Conservation (phyloP, 2,797 vertebrate genomes). For the Anguilla pacifica region DNA sequence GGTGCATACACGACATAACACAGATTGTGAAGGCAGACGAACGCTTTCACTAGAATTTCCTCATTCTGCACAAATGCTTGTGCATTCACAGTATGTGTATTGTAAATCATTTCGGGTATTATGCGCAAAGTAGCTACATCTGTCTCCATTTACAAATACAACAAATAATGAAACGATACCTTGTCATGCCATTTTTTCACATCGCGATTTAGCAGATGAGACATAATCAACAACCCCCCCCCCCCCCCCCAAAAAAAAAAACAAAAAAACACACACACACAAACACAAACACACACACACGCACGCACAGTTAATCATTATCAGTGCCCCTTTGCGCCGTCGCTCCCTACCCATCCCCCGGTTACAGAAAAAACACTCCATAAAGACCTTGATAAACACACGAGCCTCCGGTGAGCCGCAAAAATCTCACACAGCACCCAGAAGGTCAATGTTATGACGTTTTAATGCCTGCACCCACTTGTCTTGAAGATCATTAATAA, state of each 20-base stretch:
- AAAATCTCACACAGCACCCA: neutral
- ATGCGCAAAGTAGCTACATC: neutral
- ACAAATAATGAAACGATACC: neutral
- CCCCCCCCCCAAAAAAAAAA: neutral
- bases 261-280: neutral
- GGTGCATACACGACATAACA: neutral
- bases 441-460: neutral
- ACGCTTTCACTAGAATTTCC: neutral
- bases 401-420: neutral
- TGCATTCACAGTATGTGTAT: neutral
- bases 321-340: neutral
- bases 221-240: neutral
- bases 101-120: neutral
- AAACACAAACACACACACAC: neutral
- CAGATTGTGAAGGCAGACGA: neutral
- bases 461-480: neutral
- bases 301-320: conserved; percentile 4
- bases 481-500: neutral
- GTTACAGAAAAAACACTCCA: neutral
- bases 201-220: neutral
- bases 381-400: neutral
- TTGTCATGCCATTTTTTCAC: neutral
- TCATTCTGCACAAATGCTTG: neutral
- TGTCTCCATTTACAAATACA: neutral
- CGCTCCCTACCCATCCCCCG: neutral